Base-by-base conservation (phyloP, 2,113 vertebrate genomes). In the Cheilinus undulatus region DNA sequence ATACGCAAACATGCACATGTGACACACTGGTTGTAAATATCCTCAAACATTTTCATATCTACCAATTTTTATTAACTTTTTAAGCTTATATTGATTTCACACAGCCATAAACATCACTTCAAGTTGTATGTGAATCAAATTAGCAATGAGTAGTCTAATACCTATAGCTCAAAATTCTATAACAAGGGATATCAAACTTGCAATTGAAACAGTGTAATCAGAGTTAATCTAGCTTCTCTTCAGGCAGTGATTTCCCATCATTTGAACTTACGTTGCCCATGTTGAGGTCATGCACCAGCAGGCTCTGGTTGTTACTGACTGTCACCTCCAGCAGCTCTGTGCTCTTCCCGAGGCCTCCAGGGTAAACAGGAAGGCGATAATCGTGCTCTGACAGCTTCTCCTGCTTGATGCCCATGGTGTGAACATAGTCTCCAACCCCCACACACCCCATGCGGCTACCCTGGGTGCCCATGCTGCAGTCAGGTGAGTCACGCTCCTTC, bases 311-410 rank as follows among this genome's bases (percentile, higher is more conserved):
- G 92, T 94, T 91, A 7, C 79, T 85, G 40, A 94, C 92, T 19
- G 95, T 94, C 66, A 94, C 92, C 69, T 94, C 94, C 75, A 94
- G 94, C 78, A 96, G 93, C 61, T 94, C 95, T 0, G 92, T 73
- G 64, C 87, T 81, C 69, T 95, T 86, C 57, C 93, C 94, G 22
- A 94, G 91, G 1, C 85, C 75, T 66, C 92, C 95, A 0, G 92
- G 86, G 85, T 97, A 77, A 26, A 94, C 81, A 9, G 93, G 93
- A 76, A 94, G 77, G 32, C 92, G 93, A 62, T 95, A 95, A 70
- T 95, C 96, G n/a, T 98, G 97, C 78, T 98, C 97, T 0, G 95
- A 93, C 51, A 96, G 89, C 42, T 98, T 97, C 91, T 99, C 97
- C 80, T 98, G 97, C 78, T 99, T 99, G 94, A 98, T 97, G 84